Evolutionary conservation across 2,797 vertebrate species (phyloP), one percentile per base, ranked within the genome.

Genomic region (Cryptoprocta ferox): DNA sequence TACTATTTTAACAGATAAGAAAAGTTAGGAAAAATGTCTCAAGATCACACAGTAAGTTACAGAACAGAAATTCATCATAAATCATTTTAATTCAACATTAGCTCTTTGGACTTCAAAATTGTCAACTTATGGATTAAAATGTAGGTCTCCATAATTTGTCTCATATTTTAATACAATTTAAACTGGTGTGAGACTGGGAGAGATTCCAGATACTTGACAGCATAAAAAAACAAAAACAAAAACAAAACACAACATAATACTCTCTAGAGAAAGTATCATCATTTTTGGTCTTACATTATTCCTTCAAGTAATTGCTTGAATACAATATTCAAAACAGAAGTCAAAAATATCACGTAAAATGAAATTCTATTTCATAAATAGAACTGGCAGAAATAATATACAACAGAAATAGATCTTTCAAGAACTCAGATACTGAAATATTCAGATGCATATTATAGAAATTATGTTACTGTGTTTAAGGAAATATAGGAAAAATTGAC

Each of bases 361-460:
- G 11, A 28, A 90, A 65, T 48, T 42, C n/a, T n/a, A 30, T 37
- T 75, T 81, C 48, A 80, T 4, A 68, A 39, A 80, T 30, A 87
- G 7, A 95, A 39, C 11, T 7, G 83, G 18, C 1, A 86, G 48
- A 79, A 87, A 65, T 24, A 70, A 50, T 16, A 56, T 2, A 35
- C 15, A 79, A 92, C 35, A 84, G 6, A 76, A 89, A 68, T 2
- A 30, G 53, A 86, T 66, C 4, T 68, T 88, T 89, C 2, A 53
- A 91, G 37, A 90, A 91, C 68, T 88, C 35, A 94, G n/a, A 61
- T n/a, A 63, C 35, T 89, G 48, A 37, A 87, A 88, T 94, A 39
- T 88, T 81, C 59, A 94, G 18, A 61, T 87, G 1, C 13, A 61
- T 65, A 24, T 84, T 83, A 78, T 35, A 86, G 96, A 85, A 50